Conservation (phyloP, 2,113 vertebrate genomes). For the Taurulus bubalis region DNA sequence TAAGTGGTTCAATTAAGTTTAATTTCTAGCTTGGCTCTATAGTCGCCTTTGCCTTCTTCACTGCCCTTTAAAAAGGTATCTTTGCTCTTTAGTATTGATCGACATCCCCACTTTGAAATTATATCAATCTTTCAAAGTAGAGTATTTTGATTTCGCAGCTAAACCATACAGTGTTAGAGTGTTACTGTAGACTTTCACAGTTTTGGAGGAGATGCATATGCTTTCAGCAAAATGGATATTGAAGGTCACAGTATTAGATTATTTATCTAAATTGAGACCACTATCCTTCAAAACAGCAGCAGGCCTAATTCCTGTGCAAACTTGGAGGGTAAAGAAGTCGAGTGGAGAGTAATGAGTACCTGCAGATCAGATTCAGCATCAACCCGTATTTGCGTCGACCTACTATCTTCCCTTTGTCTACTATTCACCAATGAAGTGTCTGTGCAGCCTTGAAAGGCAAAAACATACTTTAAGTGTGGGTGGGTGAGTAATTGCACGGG, state of each 20-base stretch:
- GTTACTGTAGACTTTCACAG: neutral
- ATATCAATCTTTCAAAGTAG: neutral
- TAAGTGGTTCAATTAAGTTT: neutral
- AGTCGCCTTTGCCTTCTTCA: neutral
- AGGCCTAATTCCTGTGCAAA: neutral
- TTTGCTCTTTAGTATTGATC: neutral
- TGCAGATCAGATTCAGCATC: neutral
- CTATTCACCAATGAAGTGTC: conserved; percentile 12
- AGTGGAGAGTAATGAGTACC: conserved; percentile 4
- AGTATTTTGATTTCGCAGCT: neutral
- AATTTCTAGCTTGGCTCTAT: neutral
- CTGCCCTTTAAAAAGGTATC: neutral
- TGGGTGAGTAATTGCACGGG: conserved; percentile 25
- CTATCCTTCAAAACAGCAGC: neutral
- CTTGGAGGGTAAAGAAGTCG: neutral
- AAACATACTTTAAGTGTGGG: conserved; percentile 9
- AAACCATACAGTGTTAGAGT: neutral
- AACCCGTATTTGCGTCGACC: conserved; percentile 3
- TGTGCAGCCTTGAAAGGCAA: neutral
- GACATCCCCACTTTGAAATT: neutral
- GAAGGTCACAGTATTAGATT: neutral
- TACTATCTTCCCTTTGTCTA: neutral
- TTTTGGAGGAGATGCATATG: neutral
- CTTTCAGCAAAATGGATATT: neutral
- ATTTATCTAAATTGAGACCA: neutral